Conservation (phyloP, 64 coral and sea anemone genomes). For the Orbicella faveolata region DNA sequence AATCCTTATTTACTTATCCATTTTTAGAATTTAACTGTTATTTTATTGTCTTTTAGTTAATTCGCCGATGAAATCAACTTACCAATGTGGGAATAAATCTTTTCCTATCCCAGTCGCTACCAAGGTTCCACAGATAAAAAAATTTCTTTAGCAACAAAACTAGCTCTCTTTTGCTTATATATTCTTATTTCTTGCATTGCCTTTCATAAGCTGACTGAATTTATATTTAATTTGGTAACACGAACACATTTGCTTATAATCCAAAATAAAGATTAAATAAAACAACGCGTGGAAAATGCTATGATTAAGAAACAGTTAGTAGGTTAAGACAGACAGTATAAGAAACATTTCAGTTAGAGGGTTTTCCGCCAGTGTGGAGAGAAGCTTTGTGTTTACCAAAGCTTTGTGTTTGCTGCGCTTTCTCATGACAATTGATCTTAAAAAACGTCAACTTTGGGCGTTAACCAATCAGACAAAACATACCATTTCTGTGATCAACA, state of each 20-base stretch:
- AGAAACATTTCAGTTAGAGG: no score
- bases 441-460: no score
- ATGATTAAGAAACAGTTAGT: not conserved
- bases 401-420: no score
- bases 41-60: no score
- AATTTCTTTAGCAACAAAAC: conserved; percentile 44
- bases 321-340: not conserved
- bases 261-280: not conserved
- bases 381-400: no score
- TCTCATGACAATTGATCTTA: no score
- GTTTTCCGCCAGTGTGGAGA: not conserved
- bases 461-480: no score
- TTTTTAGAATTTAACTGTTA: no score
- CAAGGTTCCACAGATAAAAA: not conserved
- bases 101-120: not conserved
- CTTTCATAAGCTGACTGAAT: not conserved
- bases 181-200: conserved; percentile 8
- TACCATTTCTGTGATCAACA: no score
- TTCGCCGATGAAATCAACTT: no score
- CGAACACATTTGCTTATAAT: not conserved
- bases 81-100: no score
- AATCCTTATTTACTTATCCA: no score
- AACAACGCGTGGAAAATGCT: not conserved
- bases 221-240: not conserved
- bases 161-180: conserved; percentile 39